Evolutionary conservation across 2,888 invertebrate species (phyloP), one percentile per base, ranked within the genome.

Genomic region (Agriopis marginaria): DNA sequence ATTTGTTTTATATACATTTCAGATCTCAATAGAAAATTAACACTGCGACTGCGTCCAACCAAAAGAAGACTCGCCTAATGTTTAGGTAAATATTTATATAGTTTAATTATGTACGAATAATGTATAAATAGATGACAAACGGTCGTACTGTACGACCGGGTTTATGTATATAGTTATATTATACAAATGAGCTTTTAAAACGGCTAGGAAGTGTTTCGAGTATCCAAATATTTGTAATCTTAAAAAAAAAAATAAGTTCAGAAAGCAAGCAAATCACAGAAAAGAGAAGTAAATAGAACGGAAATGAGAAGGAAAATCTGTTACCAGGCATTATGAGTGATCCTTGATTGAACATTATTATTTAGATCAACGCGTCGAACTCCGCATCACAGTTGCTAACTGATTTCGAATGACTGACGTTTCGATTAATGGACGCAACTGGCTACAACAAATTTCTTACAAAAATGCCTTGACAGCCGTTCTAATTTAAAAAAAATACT

Each of bases 1-100:
- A 42, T 14, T 47, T 45, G 3, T 53, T 60, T 47, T 40, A 3
- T 59, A 12, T 12, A 42, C 23, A 10, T 84, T 88, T 63, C 89
- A 89, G 90, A 88, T 89, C 85, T 86, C 86, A 85, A 64, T 70
- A 68, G 72, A 63, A 44, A 65, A 64, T 55, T 39, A 74, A 74
- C 60, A 72, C 76, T 74, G 78, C 72, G 76, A 77, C 81, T 85
- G 87, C 86, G 86, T 88, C 87, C 88, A 82, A 87, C 85, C 85
- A 86, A 86, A 86, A 82, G 80, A 88, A 89, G 88, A 88, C 87
- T 87, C 77, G 82, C 84, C 82, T 85, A 83, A 81, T 77, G 58
- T 59, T 67, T 63, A 68, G 64, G 50, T 63, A 68, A 63, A 55
- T 63, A 61, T 63, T 67, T 63, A 66, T 56, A 5, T 67, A 67